These are phyloP conservation scores for Rhimphoctona megacephalus DNA, from an alignment of 2,888 invertebrate species.

Conservation along the genomic window DNA sequence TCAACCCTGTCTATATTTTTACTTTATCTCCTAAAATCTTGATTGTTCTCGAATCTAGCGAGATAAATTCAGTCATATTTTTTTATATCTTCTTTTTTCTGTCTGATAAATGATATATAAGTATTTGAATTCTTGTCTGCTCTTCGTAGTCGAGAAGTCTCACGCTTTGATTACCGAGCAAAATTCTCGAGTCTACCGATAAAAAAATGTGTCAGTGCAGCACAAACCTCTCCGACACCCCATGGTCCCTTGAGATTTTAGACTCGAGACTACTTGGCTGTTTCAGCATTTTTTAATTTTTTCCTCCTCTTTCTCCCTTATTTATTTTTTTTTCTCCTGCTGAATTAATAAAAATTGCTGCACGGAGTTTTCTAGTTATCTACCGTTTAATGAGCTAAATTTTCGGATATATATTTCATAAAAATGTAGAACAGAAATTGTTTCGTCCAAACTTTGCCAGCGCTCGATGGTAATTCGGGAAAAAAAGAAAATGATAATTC, in stretches of 20 bases:
- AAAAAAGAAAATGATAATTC: constrained; percentile 15
- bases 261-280: constrained; percentile 63
- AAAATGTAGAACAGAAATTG: background rate
- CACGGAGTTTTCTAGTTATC: background rate
- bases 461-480: background rate
- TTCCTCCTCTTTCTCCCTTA: background rate
- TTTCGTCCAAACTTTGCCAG: background rate
- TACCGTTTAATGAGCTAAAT: background rate
- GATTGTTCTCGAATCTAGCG: constrained; percentile 13
- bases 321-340: constrained; percentile 8
- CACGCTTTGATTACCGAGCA: constrained; percentile 59
- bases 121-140: background rate
- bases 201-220: constrained; percentile 64
- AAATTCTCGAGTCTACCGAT: constrained; percentile 57
- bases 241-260: constrained; percentile 57
- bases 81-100: constrained; percentile 11
- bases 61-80: constrained; percentile 22
- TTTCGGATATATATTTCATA: background rate
- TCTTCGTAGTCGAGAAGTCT: background rate
- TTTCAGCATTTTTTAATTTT: constrained; percentile 64
- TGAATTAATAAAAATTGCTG: background rate
- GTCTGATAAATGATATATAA: constrained; percentile 8
- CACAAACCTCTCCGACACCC: constrained; percentile 28
- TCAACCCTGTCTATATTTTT: background rate
- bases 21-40: constrained; percentile 28